A percentile compares a stretch with the other conserved stretches of the same genome.
phyloP scores from a whole-genome alignment of 2,888 invertebrate genomes.

The Syritta pipiens region DNA sequence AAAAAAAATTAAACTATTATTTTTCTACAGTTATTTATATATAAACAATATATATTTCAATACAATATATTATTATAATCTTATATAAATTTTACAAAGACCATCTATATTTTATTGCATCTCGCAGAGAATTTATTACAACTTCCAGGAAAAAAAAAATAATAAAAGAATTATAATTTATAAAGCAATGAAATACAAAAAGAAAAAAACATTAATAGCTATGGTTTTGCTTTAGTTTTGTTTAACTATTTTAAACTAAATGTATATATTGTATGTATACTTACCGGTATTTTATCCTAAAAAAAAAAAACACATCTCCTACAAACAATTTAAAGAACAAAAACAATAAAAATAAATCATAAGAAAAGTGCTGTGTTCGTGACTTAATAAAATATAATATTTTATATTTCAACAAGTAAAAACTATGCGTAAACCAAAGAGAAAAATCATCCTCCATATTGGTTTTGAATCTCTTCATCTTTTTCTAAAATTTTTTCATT shows the following conservation, averaged over 20 bases:
- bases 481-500: constrained; percentile 26
- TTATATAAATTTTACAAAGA: constrained; percentile 59
- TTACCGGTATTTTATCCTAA: constrained; percentile 33
- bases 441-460: constrained; percentile 7
- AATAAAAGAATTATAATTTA: constrained; percentile 13
- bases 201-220: constrained; percentile 20
- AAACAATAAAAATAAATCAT: not conserved
- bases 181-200: constrained; percentile 22
- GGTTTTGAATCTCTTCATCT: not conserved
- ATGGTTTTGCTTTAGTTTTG: not conserved
- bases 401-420: not conserved
- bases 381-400: constrained; percentile 15
- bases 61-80: constrained; percentile 56
- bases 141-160: constrained; percentile 11
- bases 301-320: not conserved
- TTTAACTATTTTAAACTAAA: constrained; percentile 11
- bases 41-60: constrained; percentile 67
- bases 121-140: constrained; percentile 48
- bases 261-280: constrained; percentile 22
- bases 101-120: constrained; percentile 59
- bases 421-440: not conserved
- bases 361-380: not conserved
- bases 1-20: not conserved
- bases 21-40: constrained; percentile 60
- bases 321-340: not conserved